phyloP scores from a whole-genome alignment of 2,113 vertebrate genomes.

The Empidonax traillii region DNA sequence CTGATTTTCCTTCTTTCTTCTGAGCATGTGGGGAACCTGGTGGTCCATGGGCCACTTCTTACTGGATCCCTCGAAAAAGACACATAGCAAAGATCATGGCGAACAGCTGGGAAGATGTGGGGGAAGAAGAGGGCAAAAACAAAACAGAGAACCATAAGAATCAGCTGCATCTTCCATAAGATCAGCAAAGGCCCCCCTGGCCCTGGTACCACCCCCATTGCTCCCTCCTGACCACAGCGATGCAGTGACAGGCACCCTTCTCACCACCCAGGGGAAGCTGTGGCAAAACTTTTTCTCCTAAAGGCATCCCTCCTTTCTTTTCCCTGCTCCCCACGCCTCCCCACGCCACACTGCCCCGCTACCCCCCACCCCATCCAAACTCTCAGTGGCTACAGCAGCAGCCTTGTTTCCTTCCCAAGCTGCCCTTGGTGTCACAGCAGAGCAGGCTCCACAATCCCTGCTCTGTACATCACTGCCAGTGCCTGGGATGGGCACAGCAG shows the following conservation, averaged over 20 bases:
- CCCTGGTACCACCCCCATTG: no score
- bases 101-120: slow-evolving; percentile 78
- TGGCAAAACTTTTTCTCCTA: background rate
- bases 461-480: no score
- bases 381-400: background rate
- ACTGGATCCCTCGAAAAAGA: slow-evolving; percentile 92
- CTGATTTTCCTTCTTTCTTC: slow-evolving; percentile 33
- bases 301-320: background rate
- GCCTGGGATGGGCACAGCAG: accelerated
- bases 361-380: accelerated
- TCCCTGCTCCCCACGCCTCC: background rate
- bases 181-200: background rate
- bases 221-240: background rate
- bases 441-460: accelerated
- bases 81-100: slow-evolving; percentile 96
- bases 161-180: background rate
- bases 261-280: background rate
- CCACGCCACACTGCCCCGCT: background rate
- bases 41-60: slow-evolving; percentile 8
- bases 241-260: background rate
- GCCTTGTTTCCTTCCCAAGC: background rate
- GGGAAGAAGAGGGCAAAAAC: background rate
- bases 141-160: background rate
- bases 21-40: background rate
- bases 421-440: background rate